Conservation (phyloP, 2,797 vertebrate genomes). For the Micromesistius poutassou region DNA sequence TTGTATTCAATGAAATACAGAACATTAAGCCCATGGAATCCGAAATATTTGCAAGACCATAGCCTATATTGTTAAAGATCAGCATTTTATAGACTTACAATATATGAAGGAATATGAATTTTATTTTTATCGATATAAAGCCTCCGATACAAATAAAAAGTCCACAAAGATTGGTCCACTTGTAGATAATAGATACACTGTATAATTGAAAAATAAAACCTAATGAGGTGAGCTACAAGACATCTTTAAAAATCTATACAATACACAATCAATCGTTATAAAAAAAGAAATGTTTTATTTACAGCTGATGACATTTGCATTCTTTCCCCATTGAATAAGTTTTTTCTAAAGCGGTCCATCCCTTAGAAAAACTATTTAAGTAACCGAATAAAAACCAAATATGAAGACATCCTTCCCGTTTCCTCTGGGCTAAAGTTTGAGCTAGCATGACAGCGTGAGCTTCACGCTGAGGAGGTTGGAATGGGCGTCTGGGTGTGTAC, state of each 20-base stretch:
- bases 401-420: background rate
- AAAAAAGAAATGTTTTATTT: background rate
- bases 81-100: background rate
- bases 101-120: no score
- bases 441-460: background rate
- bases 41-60: background rate
- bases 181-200: background rate
- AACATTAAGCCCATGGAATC: constrained; percentile 4
- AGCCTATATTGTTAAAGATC: background rate
- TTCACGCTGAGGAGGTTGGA: background rate
- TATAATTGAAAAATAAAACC: background rate
- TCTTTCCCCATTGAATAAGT: background rate
- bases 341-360: background rate
- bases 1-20: constrained; percentile 22
- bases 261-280: background rate
- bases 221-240: background rate
- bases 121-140: background rate
- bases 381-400: background rate
- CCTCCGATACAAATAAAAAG: background rate
- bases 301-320: background rate
- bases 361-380: background rate
- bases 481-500: background rate
- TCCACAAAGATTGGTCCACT: background rate
- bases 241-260: background rate
- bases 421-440: background rate